A percentile compares a stretch with the other conserved stretches of the same genome.
These are phyloP conservation scores for Varecia variegata DNA, from an alignment of 2,797 vertebrate genomes.

Conservation along the genomic window DNA sequence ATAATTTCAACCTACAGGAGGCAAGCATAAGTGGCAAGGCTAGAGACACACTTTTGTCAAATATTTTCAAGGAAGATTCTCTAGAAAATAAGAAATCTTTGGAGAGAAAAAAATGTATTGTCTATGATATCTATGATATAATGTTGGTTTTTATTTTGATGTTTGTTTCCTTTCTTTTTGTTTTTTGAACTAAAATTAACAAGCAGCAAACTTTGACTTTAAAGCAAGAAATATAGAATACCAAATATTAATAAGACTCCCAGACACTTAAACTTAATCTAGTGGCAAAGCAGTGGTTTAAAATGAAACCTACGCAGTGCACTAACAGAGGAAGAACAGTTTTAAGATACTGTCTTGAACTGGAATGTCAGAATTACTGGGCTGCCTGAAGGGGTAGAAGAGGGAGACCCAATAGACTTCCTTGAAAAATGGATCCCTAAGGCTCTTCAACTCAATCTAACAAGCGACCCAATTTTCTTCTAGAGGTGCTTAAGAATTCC, in stretches of 20 bases:
- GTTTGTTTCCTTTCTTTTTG: neutral
- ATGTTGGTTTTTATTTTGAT: neutral
- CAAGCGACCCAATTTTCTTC: constrained; percentile 69
- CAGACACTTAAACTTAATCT: constrained; percentile 28
- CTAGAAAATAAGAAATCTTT: neutral
- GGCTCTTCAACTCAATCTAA: constrained; percentile 67
- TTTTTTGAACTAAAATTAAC: constrained; percentile 18
- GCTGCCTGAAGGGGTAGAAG: constrained; percentile 60
- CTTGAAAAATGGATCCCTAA: constrained; percentile 59
- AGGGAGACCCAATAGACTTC: constrained; percentile 65
- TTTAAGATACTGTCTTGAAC: constrained; percentile 55
- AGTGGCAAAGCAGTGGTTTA: constrained; percentile 30
- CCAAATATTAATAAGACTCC: neutral
- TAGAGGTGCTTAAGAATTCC: constrained; percentile 63
- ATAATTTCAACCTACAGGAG: neutral
- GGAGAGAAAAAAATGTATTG: neutral
- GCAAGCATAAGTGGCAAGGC: neutral
- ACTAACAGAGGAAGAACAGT: constrained; percentile 8
- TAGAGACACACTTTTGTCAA: neutral
- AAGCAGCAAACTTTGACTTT: neutral
- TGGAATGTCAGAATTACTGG: constrained; percentile 66
- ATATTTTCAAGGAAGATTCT: neutral
- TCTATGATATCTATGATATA: neutral
- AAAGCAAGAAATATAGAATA: constrained; percentile 13
- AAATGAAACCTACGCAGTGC: neutral